Evolutionary conservation across 2,888 invertebrate species (phyloP).

Genomic region (Nomada hirtipes): DNA sequence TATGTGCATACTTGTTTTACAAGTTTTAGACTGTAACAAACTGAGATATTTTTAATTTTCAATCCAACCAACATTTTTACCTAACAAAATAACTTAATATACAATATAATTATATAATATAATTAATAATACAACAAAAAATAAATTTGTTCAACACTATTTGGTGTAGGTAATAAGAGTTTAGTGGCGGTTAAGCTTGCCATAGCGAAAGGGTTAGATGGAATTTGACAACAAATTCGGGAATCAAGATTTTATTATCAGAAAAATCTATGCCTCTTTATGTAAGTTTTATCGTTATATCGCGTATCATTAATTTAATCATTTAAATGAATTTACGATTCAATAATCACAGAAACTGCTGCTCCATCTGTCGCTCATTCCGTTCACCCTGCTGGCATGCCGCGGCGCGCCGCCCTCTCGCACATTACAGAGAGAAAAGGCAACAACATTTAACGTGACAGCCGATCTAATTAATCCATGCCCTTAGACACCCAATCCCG

Average conservation of each 20-base stretch:
- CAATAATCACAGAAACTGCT: constrained; percentile 18
- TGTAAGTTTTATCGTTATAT: background rate
- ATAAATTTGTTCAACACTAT: too few species aligned
- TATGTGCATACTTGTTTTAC: too few species aligned
- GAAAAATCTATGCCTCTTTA: background rate
- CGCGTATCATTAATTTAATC: constrained; percentile 17
- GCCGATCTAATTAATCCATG: constrained; percentile 30
- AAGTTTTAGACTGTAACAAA: too few species aligned
- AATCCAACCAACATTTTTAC: too few species aligned
- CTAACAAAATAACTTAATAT: too few species aligned
- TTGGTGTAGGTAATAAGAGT: too few species aligned
- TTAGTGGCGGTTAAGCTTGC: too few species aligned
- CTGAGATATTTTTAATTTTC: too few species aligned
- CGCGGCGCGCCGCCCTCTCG: background rate
- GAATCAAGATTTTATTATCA: background rate
- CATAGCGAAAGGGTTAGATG: too few species aligned
- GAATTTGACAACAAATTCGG: too few species aligned
- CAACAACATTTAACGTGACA: constrained; percentile 17
- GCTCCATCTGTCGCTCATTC: constrained; percentile 4
- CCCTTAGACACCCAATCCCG: constrained; percentile 16
- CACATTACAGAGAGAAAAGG: constrained; percentile 16
- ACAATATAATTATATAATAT: too few species aligned
- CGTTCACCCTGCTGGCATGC: constrained; percentile 8
- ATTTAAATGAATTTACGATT: constrained; percentile 14
- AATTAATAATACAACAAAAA: too few species aligned